Base-by-base conservation (phyloP, 2,888 invertebrate genomes). In the Pomacea canaliculata region DNA sequence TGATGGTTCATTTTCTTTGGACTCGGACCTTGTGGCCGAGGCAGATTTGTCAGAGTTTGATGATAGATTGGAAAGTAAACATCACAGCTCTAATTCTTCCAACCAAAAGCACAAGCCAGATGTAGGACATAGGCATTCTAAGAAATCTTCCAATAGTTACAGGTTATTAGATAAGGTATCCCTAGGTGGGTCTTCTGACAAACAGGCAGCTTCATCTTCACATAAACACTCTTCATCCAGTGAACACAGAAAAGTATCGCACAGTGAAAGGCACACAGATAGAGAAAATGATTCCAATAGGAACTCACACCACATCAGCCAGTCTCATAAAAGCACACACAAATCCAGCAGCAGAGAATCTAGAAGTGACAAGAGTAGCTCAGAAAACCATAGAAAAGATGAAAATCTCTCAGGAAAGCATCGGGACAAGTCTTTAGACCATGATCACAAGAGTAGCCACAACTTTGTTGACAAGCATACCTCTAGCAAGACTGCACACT, bases 341-440 rank as follows among this genome's bases (percentile, higher is more conserved):
- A 73, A 72, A 23, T 56, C 66, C 37, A 68, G 68, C 46, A 68
- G 27, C 68, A 37, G 69, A 16, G 65, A 65, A 23, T 12, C 72
- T 4, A 7, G 19, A 27, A 51, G 68, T 48, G 49, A 59, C 8
- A 59, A 56, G 18, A 27, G 59, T 18, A n/a, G 27, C 23, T 56
- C 56, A n/a, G 56, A 56, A 59, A 37, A 48, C 12, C 67, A 67
- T 46, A 70, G 56, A 59, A n/a, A n/a, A 16, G 7, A 19, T 27
- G n/a, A 4, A 8, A 27, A 9, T 49, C 10, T 23, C 70, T 2
- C 56, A 70, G 23, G 5, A 70, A 19, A 63, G 63, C 63, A 63
- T 19, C n/a, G 10, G 19, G 16, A 63, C 10, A 69, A n/a, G 9
- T 19, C 69, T 19, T 5, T 27, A 51, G 51, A 56, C 56, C 56